Conservation (phyloP, 2,797 vertebrate genomes). For the Enteromius viviparus region DNA sequence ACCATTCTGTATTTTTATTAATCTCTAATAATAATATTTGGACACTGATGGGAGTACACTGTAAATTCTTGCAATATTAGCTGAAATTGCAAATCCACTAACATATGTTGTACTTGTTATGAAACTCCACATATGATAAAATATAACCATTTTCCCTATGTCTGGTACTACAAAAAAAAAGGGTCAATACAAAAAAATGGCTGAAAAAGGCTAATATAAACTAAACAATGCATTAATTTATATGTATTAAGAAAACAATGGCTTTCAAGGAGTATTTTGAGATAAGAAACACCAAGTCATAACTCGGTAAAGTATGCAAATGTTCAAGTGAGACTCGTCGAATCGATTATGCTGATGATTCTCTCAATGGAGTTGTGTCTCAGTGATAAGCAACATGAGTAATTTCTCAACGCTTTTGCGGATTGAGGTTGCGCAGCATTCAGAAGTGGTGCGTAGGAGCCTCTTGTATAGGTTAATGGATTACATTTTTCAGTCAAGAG, state of each 20-base stretch:
- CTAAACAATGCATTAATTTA: neutral
- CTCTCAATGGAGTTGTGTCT: constrained; percentile 27
- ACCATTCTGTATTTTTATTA: neutral
- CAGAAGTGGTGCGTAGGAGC: constrained; percentile 6
- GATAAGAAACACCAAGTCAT: constrained; percentile 2
- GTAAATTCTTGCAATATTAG: neutral
- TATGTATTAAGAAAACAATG: neutral
- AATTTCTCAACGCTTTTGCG: constrained; percentile 41
- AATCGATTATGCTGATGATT: constrained; percentile 19
- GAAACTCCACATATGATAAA: neutral
- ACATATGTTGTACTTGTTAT: neutral
- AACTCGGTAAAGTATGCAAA: constrained; percentile 25
- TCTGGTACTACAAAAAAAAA: neutral
- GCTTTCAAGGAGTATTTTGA: constrained; percentile 9
- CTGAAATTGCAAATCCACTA: neutral
- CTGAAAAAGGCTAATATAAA: neutral
- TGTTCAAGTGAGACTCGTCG: constrained; percentile 4
- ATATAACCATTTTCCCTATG: neutral
- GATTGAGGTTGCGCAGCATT: constrained; percentile 20
- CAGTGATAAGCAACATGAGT: constrained; percentile 39
- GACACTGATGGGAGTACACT: neutral
- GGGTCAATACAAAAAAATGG: neutral
- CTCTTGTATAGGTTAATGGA: constrained; percentile 55
- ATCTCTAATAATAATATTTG: neutral
- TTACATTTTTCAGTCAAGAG: constrained; percentile 59